A percentile compares a stretch with the other conserved stretches of the same genome.
These are phyloP conservation scores for Peromyscus leucopus DNA, from an alignment of 2,113 vertebrate species.

Conservation along the genomic window DNA sequence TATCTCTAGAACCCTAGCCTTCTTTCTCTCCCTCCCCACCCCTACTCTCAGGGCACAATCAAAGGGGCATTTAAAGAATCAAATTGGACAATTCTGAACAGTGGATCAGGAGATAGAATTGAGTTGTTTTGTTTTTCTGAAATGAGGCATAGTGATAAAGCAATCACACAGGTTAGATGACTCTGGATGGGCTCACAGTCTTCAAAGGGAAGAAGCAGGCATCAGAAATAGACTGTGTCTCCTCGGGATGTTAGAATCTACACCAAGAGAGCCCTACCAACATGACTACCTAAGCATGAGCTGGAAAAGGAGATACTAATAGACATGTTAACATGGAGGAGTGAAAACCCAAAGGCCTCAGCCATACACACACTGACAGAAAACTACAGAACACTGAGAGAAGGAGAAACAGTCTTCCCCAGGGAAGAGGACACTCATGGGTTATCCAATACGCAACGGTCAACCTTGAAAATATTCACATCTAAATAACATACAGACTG, in stretches of 20 bases:
- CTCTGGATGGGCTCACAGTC: neutral
- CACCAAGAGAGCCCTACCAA: neutral
- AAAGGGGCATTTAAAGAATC: neutral
- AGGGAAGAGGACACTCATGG: neutral
- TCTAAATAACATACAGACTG: neutral
- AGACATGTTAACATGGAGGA: neutral
- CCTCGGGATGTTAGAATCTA: neutral
- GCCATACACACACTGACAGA: neutral
- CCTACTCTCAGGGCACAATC: neutral
- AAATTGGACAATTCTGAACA: neutral
- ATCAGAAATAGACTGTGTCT: neutral
- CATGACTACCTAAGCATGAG: neutral
- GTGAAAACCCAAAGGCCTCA: neutral
- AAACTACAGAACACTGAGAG: neutral
- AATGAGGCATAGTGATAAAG: neutral
- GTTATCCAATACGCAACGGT: neutral
- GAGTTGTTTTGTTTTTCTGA: constrained; percentile 9
- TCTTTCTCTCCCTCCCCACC: too few relatives aligned
- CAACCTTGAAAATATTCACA: neutral
- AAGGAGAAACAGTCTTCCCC: neutral
- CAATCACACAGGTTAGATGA: neutral
- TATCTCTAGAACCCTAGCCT: neutral
- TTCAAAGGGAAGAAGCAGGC: neutral
- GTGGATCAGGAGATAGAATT: neutral
- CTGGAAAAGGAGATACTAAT: neutral